Conservation (phyloP, 2,888 invertebrate species). For the Rapana venosa region DNA sequence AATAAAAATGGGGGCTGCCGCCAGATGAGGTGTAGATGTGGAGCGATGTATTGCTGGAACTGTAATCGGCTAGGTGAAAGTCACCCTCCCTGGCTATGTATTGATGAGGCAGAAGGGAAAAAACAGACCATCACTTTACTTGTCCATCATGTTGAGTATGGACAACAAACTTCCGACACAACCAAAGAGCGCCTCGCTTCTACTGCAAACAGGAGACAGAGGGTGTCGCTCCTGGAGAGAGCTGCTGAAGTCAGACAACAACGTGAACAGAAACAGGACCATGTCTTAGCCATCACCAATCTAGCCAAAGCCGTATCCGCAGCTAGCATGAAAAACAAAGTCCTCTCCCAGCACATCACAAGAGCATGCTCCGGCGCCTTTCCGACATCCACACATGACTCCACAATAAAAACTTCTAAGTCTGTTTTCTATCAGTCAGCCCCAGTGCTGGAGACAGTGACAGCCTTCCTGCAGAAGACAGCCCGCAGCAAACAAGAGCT, state of each 20-base stretch:
- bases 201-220: background rate
- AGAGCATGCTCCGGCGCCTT: background rate
- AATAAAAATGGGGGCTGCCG: slow-evolving; percentile 48
- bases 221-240: background rate
- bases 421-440: background rate
- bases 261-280: background rate
- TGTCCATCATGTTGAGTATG: slow-evolving; percentile 5
- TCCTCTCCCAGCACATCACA: slow-evolving; percentile 3
- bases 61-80: slow-evolving; percentile 1
- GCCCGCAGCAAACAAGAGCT: slow-evolving; percentile 33
- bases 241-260: slow-evolving; percentile 10
- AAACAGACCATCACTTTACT: slow-evolving; percentile 21
- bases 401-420: background rate
- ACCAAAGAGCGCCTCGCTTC: background rate
- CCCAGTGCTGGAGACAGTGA: background rate
- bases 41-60: slow-evolving; percentile 43
- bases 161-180: background rate
- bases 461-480: slow-evolving; percentile 21
- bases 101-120: background rate
- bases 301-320: slow-evolving; percentile 32
- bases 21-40: slow-evolving; percentile 45
- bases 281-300: background rate
- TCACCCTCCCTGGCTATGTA: background rate
- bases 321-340: slow-evolving; percentile 13
- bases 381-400: background rate